A percentile compares a stretch with the other conserved stretches of the same genome.
phyloP scores from a whole-genome alignment of 1,140 invertebrate genomes.

The Tetramorium parvispinum region DNA sequence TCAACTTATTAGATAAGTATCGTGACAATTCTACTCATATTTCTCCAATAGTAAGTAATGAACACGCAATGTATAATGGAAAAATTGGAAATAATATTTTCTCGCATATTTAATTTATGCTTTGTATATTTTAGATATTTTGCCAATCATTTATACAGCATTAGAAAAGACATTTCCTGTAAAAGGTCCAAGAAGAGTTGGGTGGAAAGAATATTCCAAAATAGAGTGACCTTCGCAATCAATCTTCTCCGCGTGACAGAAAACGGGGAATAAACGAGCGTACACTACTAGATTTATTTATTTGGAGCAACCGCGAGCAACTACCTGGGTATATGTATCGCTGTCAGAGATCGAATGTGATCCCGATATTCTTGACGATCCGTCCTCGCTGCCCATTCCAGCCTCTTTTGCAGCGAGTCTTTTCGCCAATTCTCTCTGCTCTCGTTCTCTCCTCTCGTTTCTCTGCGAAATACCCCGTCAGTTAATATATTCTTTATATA shows the following conservation, averaged over 20 bases:
- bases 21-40: not conserved
- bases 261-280: conserved; percentile 1
- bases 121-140: not conserved
- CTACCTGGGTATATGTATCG: conserved; percentile 90
- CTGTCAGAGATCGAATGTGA: conserved; percentile 89
- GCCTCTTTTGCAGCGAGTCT: conserved; percentile 86
- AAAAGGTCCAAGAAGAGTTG: not conserved
- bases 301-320: not conserved
- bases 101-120: conserved; percentile 7
- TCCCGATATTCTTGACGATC: conserved; percentile 87
- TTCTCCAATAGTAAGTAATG: not conserved
- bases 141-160: not conserved
- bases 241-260: not conserved
- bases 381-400: conserved; percentile 87
- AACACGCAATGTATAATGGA: not conserved
- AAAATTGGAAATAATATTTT: not conserved
- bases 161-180: not conserved
- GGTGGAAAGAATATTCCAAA: conserved; percentile 6
- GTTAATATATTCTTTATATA: not conserved
- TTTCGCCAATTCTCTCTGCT: conserved; percentile 92
- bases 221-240: conserved; percentile 12
- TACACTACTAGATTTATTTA: not conserved
- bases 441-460: conserved; percentile 94
- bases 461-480: conserved; percentile 85
- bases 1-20: not conserved